These are phyloP conservation scores for Mantis religiosa DNA, from an alignment of 2,888 invertebrate species.

Conservation along the genomic window DNA sequence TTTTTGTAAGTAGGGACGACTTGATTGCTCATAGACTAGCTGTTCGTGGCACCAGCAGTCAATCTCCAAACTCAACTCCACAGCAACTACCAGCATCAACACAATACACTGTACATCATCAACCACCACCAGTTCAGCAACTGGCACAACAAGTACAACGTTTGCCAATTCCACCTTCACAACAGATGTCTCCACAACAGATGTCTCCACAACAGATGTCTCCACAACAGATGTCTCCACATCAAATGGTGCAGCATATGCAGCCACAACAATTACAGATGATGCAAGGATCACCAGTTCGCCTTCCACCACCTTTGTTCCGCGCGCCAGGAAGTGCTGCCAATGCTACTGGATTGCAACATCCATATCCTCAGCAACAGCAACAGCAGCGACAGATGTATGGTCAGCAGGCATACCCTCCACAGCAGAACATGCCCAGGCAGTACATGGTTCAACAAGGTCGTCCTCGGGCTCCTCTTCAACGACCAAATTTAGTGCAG, in stretches of 20 bases:
- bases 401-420: constrained; percentile 6
- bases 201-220: no score
- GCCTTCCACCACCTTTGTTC: constrained; percentile 44
- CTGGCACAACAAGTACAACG: constrained; percentile 44
- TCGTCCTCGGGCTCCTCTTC: constrained; percentile 10
- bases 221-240: no score
- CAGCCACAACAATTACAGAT: constrained; percentile 43
- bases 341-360: constrained; percentile 30
- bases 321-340: constrained; percentile 43
- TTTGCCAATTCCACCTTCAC: constrained; percentile 20
- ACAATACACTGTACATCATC: constrained; percentile 12
- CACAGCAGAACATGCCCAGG: constrained; percentile 12
- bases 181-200: no score
- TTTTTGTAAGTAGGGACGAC: constrained; percentile 36
- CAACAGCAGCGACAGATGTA: constrained; percentile 7
- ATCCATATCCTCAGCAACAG: background rate
- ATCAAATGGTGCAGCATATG: constrained; percentile 43
- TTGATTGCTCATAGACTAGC: constrained; percentile 32
- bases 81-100: background rate
- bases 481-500: background rate
- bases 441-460: constrained; percentile 20
- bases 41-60: constrained; percentile 27
- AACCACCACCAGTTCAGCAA: constrained; percentile 46
- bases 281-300: constrained; percentile 40
- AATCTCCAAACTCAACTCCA: background rate